Percentiles rank a stretch among this genome's conserved stretches.
These are phyloP conservation scores for Rotaria macrura DNA, from an alignment of 2,888 invertebrate species.

Conservation along the genomic window DNA sequence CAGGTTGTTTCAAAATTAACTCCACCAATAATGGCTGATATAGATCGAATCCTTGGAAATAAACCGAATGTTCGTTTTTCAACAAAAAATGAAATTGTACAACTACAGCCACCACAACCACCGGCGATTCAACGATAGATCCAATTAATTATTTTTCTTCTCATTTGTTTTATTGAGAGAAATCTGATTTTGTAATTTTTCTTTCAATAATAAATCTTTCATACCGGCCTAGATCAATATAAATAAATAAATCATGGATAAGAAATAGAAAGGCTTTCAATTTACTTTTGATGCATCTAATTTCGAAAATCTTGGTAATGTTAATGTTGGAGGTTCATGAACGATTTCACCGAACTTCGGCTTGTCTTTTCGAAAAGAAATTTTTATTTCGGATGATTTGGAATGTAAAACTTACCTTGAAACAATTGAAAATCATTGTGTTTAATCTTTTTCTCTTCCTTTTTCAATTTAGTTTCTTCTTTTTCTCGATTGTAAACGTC, in stretches of 20 bases:
- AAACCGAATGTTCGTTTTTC: slow-evolving; percentile 4
- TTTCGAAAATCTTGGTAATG: not conserved
- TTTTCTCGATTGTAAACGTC: not conserved
- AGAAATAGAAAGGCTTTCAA: too few relatives aligned
- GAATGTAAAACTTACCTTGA: not conserved
- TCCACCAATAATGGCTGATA: slow-evolving; percentile 13
- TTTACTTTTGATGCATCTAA: not conserved
- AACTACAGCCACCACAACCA: not conserved
- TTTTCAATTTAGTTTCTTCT: not conserved
- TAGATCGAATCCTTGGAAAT: slow-evolving; percentile 31
- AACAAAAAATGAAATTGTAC: not conserved
- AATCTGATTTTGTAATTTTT: not conserved
- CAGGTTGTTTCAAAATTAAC: slow-evolving; percentile 27
- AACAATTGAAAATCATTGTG: not conserved
- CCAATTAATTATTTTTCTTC: not conserved
- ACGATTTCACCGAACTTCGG: slow-evolving; percentile 31
- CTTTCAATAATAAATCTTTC: slow-evolving; percentile 9
- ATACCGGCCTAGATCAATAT: not conserved
- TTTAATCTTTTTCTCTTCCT: slow-evolving; percentile 7
- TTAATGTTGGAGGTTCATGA: slow-evolving; percentile 29
- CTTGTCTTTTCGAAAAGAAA: not conserved
- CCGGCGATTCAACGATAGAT: not conserved
- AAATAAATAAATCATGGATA: not conserved
- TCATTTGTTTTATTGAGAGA: not conserved
- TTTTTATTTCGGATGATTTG: not conserved